Percentiles rank a stretch among this genome's conserved stretches.
phyloP scores from a whole-genome alignment of 2,113 vertebrate species.

The Egretta garzetta region DNA sequence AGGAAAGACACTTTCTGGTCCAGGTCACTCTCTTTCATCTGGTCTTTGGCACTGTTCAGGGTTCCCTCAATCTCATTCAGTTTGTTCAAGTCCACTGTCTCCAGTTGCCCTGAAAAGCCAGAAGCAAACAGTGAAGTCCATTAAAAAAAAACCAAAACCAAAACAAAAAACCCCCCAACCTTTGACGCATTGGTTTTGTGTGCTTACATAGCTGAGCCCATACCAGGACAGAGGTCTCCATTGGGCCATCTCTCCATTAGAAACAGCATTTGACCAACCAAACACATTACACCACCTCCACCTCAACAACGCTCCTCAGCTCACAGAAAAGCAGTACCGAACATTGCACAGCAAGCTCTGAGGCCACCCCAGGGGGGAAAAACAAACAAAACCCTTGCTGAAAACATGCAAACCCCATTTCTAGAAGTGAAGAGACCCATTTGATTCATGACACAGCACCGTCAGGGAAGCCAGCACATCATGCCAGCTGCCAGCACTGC shows the following conservation, averaged over 20 bases:
- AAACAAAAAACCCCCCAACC: no score
- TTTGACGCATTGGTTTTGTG: not conserved
- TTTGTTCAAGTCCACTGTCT: slow-evolving; percentile 92
- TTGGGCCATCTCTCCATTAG: rapidly evolving
- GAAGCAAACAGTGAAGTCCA: not conserved
- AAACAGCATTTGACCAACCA: not conserved
- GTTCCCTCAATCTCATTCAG: slow-evolving; percentile 89
- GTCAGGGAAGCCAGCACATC: not conserved
- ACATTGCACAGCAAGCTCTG: not conserved
- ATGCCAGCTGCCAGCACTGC: not conserved
- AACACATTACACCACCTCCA: not conserved
- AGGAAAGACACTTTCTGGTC: slow-evolving; percentile 89
- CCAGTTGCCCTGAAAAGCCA: slow-evolving; percentile 85
- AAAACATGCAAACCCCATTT: not conserved
- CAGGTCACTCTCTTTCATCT: slow-evolving; percentile 86
- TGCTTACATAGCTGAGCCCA: not conserved
- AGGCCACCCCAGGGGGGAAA: not conserved
- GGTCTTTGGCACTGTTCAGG: slow-evolving; percentile 86
- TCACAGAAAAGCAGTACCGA: not conserved
- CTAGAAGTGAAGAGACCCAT: not conserved
- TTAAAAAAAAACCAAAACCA: not conserved
- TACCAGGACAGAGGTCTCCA: not conserved
- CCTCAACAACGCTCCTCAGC: not conserved
- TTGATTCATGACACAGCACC: not conserved
- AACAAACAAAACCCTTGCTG: not conserved